These are phyloP conservation scores for Apis laboriosa DNA, from an alignment of 1,140 invertebrate genomes.

Conservation along the genomic window DNA sequence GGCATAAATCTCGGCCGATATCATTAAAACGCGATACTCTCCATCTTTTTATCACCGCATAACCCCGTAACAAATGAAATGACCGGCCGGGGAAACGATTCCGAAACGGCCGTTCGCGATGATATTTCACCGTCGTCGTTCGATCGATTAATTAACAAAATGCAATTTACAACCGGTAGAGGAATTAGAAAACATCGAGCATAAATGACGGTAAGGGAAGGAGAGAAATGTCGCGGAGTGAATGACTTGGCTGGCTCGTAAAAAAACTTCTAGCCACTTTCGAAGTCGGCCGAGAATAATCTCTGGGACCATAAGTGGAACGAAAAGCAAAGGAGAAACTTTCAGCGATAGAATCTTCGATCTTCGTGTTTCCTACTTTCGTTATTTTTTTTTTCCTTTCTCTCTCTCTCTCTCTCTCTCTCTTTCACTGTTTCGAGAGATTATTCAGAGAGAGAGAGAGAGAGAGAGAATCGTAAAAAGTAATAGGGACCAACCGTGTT, in stretches of 20 bases:
- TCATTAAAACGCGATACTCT: background rate
- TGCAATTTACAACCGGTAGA: background rate
- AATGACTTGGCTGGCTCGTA: constrained; percentile 4
- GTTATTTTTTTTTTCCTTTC: background rate
- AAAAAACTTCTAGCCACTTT: constrained; percentile 21
- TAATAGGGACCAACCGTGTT: constrained; percentile 55
- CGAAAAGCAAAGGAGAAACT: constrained; percentile 55
- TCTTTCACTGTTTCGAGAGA: too few species aligned
- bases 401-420: background rate
- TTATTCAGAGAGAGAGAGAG: background rate
- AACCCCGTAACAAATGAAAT: background rate
- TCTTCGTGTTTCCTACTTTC: constrained; percentile 33
- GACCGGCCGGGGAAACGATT: too few species aligned
- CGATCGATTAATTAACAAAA: too few species aligned
- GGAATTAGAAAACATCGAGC: constrained; percentile 12
- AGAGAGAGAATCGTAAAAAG: constrained; percentile 43
- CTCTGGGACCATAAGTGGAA: constrained; percentile 36
- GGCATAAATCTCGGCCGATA: background rate
- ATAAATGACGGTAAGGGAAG: background rate
- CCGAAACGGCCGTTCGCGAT: too few species aligned
- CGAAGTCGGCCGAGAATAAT: constrained; percentile 37
- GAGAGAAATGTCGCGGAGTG: constrained; percentile 1
- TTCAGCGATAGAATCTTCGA: constrained; percentile 52
- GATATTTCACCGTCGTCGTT: too few species aligned
- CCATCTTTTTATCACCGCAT: background rate